phyloP scores from a whole-genome alignment of 1,140 invertebrate genomes.

The Drosophila dunni region DNA sequence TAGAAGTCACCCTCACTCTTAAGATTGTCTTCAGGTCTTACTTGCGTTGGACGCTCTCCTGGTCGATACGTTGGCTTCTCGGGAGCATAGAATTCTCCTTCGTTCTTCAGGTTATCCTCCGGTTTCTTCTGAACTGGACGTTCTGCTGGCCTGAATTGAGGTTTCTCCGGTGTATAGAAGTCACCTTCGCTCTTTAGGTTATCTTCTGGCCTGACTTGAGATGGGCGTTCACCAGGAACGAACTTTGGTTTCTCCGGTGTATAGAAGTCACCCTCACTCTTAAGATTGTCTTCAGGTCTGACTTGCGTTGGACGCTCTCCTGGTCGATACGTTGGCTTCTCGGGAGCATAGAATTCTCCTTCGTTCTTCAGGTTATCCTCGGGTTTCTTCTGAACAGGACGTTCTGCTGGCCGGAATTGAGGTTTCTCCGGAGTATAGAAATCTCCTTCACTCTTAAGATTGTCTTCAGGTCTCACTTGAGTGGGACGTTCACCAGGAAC shows the following conservation, averaged over 20 bases:
- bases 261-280: conserved; percentile 88
- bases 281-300: conserved; percentile 86
- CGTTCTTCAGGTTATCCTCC: too few species aligned
- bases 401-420: conserved; percentile 35
- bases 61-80: too few species aligned
- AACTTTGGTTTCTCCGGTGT: conserved; percentile 86
- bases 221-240: conserved; percentile 84
- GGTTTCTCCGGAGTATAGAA: conserved; percentile 41
- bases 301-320: conserved; percentile 74
- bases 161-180: conserved; percentile 85
- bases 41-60: too few species aligned
- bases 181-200: conserved; percentile 87
- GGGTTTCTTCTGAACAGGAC: conserved; percentile 14
- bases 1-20: too few species aligned
- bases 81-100: too few species aligned
- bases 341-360: conserved; percentile 41
- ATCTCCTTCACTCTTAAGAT: conserved; percentile 86
- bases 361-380: conserved; percentile 64
- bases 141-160: conserved; percentile 82
- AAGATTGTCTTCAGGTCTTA: too few species aligned
- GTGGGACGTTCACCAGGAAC: conserved; percentile 83
- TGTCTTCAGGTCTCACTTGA: conserved; percentile 87
- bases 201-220: conserved; percentile 85
- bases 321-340: background rate
- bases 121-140: conserved; percentile 79